Base-by-base conservation (phyloP, 1,140 invertebrate species). In the Drosophila sproati region DNA sequence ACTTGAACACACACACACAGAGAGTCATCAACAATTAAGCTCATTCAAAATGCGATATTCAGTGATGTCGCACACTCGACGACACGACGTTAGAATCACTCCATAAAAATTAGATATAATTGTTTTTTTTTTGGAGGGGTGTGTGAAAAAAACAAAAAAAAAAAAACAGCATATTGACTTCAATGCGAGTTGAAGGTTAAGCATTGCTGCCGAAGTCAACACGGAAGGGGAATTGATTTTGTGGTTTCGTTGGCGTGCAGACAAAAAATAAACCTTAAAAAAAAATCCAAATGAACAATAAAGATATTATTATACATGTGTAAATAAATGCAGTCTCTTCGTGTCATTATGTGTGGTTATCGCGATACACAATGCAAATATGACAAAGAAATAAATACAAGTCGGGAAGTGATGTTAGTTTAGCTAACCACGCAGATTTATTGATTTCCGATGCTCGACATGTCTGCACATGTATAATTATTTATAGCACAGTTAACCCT, bases 171-270 rank as follows among this genome's bases (percentile, higher is more conserved):
- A 78, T 82, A 87, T 78, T 83, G 78, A 75, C 69, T 89, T 85
- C 81, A 89, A 89, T 85, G 80, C 85, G 85, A 89, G 85, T 90
- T 89, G 85, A 89, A 90, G 85, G 85, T 89, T 89, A 88, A 80
- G 73, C 82, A 20, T 64, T 57, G 45, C 60, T 57, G 51, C 60
- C 72, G 71, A 74, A 62, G 47, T 45, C 78, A 66, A 82, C 56
- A 57, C 77, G 80, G 80, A 50, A 41, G 39, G 55, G 48, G 51
- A 61, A 74, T 70, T 69, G 31, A 70, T 55, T 75, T 75, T 37
- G 67, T 60, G 43, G 32, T 60, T 60, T n/a, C 57, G 43, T 34
- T 60, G 47, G 43, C 57, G 43, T 47, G n/a, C 29, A 47, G 12
- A 34, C 8, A 54, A 35, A 20, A 29, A 32, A 29, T 6, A 59